These are phyloP conservation scores for Loripinus fragilis DNA, from an alignment of 2,888 invertebrate species.

Conservation along the genomic window DNA sequence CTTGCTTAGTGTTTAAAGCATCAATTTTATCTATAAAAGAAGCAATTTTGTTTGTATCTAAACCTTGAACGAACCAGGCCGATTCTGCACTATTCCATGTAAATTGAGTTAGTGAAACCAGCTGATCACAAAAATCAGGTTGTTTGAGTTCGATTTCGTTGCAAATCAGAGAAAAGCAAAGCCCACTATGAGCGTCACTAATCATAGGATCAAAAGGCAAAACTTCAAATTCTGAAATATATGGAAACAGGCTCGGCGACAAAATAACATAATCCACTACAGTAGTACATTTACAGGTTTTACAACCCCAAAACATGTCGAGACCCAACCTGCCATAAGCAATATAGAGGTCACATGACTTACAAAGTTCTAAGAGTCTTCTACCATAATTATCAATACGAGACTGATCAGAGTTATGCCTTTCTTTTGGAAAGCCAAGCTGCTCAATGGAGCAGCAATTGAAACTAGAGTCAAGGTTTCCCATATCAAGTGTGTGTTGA, in stretches of 20 bases:
- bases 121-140: background rate
- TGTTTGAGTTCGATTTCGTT: background rate
- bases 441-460: background rate
- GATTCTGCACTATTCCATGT: background rate
- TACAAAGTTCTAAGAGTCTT: background rate
- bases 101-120: background rate
- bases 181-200: slow-evolving; percentile 3
- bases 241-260: background rate
- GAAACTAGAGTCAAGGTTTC: background rate
- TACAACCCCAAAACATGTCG: background rate
- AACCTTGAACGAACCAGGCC: background rate
- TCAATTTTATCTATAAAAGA: background rate
- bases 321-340: background rate
- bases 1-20: background rate
- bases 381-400: slow-evolving; percentile 5
- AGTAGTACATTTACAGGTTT: background rate
- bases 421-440: slow-evolving; percentile 9
- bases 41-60: background rate
- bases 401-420: background rate
- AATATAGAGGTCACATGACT: slow-evolving; percentile 1
- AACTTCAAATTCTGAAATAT: background rate
- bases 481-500: background rate
- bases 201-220: slow-evolving; percentile 2
- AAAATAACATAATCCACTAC: slow-evolving; percentile 2
- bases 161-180: background rate